Evolutionary conservation across 2,888 invertebrate species (phyloP).

Genomic region (Ennomos quercinarius): DNA sequence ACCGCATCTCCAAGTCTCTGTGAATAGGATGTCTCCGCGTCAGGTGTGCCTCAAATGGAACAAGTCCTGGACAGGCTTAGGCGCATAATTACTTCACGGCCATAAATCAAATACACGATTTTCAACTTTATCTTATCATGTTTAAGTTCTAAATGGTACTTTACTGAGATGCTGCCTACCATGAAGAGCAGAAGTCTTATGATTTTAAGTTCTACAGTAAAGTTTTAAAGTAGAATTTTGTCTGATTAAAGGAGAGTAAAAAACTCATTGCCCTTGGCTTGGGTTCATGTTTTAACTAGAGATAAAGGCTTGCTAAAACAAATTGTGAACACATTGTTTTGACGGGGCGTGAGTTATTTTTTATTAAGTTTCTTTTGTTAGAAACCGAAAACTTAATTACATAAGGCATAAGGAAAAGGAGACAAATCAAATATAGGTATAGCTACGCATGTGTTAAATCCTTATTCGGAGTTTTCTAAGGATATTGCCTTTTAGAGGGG

Average conservation of each 20-base stretch:
- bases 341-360: constrained; percentile 11
- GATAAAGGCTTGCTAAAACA: constrained; percentile 24
- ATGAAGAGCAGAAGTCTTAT: background rate
- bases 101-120: constrained; percentile 17
- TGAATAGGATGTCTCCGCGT: constrained; percentile 44
- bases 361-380: background rate
- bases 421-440: too few relatives aligned
- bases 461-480: too few relatives aligned
- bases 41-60: constrained; percentile 56
- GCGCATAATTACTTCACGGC: constrained; percentile 66
- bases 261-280: constrained; percentile 59
- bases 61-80: constrained; percentile 48
- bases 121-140: background rate
- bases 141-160: constrained; percentile 5
- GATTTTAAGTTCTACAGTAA: constrained; percentile 4
- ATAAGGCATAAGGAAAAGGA: too few relatives aligned
- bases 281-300: constrained; percentile 36
- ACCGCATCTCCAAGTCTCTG: constrained; percentile 22
- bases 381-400: background rate
- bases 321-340: constrained; percentile 26
- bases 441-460: too few relatives aligned
- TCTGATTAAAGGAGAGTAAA: constrained; percentile 51
- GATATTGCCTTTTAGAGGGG: too few relatives aligned
- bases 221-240: background rate
- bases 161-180: background rate